Percentiles rank a stretch among this genome's conserved stretches.
Conservation (phyloP, 2,797 vertebrate genomes). For the Triplophysa bombifrons region DNA sequence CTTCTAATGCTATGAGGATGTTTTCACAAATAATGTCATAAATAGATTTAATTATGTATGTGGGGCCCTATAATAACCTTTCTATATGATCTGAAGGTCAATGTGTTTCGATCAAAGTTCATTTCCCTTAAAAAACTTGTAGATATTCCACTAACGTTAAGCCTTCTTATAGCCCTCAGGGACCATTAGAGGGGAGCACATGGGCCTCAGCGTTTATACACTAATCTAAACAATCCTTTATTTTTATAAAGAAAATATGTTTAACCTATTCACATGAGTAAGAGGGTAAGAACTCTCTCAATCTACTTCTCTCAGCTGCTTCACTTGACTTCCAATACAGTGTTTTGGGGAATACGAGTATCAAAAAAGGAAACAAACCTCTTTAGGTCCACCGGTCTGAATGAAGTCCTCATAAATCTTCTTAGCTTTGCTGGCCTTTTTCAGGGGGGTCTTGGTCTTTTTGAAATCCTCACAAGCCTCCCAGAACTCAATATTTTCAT, state of each 20-base stretch:
- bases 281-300: neutral
- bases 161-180: neutral
- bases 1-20: no score
- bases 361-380: conserved; percentile 78
- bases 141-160: neutral
- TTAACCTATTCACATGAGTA: conserved; percentile 13
- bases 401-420: conserved; percentile 97
- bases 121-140: conserved; percentile 2
- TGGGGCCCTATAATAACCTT: neutral
- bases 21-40: neutral
- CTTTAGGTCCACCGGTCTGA: conserved; percentile 89
- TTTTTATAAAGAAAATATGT: no score
- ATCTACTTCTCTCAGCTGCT: neutral
- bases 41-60: neutral
- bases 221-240: conserved; percentile 21
- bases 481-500: conserved; percentile 97
- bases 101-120: conserved; percentile 10
- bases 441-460: conserved; percentile 83
- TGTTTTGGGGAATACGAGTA: neutral
- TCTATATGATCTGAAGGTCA: neutral
- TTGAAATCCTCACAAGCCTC: conserved; percentile 93
- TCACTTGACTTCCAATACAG: neutral
- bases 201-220: conserved; percentile 2
- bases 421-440: conserved; percentile 87
- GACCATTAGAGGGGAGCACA: neutral